Percentiles rank a stretch among this genome's conserved stretches.
Conservation (phyloP, 2,113 vertebrate species). For the Amia ocellicauda region DNA sequence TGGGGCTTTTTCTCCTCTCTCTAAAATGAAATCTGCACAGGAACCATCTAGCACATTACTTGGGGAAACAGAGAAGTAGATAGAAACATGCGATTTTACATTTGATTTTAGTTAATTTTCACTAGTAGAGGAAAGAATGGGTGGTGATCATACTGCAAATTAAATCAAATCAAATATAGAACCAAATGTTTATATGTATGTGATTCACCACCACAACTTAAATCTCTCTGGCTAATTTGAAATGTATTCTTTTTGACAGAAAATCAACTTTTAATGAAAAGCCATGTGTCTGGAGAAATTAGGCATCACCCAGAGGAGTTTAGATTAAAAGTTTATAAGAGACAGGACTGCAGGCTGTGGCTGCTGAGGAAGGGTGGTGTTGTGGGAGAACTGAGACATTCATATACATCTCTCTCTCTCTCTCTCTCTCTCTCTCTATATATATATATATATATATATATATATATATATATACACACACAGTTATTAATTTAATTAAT, state of each 20-base stretch:
- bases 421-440: too few relatives aligned
- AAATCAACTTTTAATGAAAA: slow-evolving; percentile 93
- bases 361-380: slow-evolving; percentile 43
- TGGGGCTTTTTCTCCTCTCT: slow-evolving; percentile 22
- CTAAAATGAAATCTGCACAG: slow-evolving; percentile 32
- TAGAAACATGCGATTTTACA: too few relatives aligned
- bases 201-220: slow-evolving; percentile 42
- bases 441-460: too few relatives aligned
- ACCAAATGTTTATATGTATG: too few relatives aligned
- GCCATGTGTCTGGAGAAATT: slow-evolving; percentile 66
- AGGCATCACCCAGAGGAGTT: slow-evolving; percentile 59
- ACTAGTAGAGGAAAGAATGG: neutral
- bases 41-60: slow-evolving; percentile 5
- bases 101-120: neutral
- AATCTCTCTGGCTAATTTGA: slow-evolving; percentile 75
- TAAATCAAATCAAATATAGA: slow-evolving; percentile 39
- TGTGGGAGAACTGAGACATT: slow-evolving; percentile 29
- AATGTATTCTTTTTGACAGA: slow-evolving; percentile 81
- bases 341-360: slow-evolving; percentile 54
- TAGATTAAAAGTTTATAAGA: slow-evolving; percentile 66
- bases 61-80: too few relatives aligned
- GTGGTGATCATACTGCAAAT: slow-evolving; percentile 14
- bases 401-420: too few relatives aligned
- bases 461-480: too few relatives aligned
- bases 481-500: neutral